Conservation (phyloP, 2,888 invertebrate genomes). For the Xanthorhoe designata region DNA sequence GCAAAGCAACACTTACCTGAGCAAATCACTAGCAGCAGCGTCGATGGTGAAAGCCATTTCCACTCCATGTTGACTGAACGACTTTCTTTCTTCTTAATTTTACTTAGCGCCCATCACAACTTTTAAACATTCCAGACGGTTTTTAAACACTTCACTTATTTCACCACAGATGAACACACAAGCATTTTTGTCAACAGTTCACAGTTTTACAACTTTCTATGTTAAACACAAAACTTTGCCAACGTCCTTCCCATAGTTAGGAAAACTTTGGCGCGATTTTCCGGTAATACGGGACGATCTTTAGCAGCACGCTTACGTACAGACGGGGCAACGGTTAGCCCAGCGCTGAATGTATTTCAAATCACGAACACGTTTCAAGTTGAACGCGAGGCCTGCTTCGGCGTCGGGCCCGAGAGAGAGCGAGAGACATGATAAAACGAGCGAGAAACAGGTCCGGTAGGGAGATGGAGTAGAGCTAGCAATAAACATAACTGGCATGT, state of each 20-base stretch:
- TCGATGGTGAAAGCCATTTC: constrained; percentile 77
- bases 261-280: constrained; percentile 73
- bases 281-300: constrained; percentile 48
- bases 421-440: constrained; percentile 52
- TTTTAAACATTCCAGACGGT: constrained; percentile 45
- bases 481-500: constrained; percentile 52
- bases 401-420: constrained; percentile 48
- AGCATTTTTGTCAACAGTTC: constrained; percentile 51
- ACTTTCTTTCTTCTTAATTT: constrained; percentile 71
- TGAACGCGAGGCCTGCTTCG: constrained; percentile 6
- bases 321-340: constrained; percentile 68
- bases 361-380: constrained; percentile 55
- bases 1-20: constrained; percentile 78
- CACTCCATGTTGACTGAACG: constrained; percentile 71
- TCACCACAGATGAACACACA: constrained; percentile 53
- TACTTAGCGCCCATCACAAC: constrained; percentile 69
- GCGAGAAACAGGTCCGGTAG: constrained; percentile 34
- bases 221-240: constrained; percentile 55
- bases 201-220: constrained; percentile 51
- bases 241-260: constrained; percentile 65
- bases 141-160: constrained; percentile 52
- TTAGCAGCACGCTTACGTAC: constrained; percentile 58
- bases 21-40: constrained; percentile 79
- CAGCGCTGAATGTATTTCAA: constrained; percentile 71
- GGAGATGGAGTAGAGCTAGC: constrained; percentile 40